These are phyloP conservation scores for Gonioctena quinquepunctata DNA, from an alignment of 1,140 invertebrate genomes.

Conservation along the genomic window DNA sequence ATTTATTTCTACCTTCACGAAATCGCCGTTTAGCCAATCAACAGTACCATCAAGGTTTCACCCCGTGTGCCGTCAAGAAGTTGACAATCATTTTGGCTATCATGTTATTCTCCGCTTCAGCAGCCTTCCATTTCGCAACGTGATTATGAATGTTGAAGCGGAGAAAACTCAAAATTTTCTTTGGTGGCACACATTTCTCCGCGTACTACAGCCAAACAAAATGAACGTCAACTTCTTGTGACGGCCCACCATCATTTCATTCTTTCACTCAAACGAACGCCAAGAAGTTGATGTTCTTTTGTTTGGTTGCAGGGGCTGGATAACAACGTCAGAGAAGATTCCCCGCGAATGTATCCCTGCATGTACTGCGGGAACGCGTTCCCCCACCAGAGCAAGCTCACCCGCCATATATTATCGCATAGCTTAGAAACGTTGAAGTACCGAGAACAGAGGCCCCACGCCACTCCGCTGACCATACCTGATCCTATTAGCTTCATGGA, in stretches of 20 bases:
- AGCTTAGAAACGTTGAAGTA: constrained; percentile 84
- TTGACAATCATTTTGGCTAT: constrained; percentile 83
- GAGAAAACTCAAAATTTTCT: not conserved
- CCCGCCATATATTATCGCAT: constrained; percentile 83
- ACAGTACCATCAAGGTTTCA: not conserved
- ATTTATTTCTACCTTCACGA: too few relatives aligned
- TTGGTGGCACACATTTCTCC: constrained; percentile 21
- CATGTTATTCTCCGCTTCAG: not conserved
- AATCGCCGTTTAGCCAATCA: not conserved
- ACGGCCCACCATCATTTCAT: constrained; percentile 23
- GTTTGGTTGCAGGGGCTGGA: constrained; percentile 89
- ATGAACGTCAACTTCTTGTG: constrained; percentile 94
- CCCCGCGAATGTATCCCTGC: constrained; percentile 71
- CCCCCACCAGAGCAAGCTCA: constrained; percentile 86
- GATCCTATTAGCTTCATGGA: constrained; percentile 53
- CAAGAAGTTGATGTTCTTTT: constrained; percentile 92
- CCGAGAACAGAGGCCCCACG: constrained; percentile 64
- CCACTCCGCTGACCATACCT: constrained; percentile 26
- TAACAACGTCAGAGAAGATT: constrained; percentile 64
- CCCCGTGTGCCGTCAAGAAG: constrained; percentile 78
- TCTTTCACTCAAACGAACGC: constrained; percentile 29
- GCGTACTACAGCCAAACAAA: constrained; percentile 72
- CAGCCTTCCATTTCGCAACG: not conserved
- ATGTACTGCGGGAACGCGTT: constrained; percentile 86
- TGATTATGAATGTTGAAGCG: not conserved